phyloP scores from a whole-genome alignment of 35 echinoderm and acorn worm species.

The Heliocidaris erythrogramma region DNA sequence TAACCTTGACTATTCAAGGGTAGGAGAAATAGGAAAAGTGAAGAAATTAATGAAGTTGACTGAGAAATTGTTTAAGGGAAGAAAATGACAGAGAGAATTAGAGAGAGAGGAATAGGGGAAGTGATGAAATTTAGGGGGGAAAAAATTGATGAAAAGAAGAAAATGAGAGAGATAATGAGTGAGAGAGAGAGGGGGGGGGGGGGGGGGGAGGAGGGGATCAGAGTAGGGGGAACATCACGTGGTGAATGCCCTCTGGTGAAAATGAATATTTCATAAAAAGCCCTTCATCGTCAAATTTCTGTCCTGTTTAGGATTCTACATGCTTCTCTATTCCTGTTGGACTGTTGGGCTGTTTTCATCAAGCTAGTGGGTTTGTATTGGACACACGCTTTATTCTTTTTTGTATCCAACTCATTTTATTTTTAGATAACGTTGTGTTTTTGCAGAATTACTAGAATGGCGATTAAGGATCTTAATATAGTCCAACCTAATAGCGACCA shows the following conservation, averaged over 20 bases:
- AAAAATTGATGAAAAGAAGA: background rate
- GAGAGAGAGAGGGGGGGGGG: background rate
- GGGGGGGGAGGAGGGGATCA: background rate
- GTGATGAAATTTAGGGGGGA: no score
- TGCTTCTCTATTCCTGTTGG: background rate
- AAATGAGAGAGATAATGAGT: no score
- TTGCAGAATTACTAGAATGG: no score
- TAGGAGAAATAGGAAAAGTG: background rate
- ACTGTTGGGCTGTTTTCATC: background rate
- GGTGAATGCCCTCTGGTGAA: conserved; percentile 21
- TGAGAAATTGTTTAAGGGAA: background rate
- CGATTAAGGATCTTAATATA: no score
- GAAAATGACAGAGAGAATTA: no score
- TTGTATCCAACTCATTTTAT: background rate
- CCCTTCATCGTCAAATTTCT: conserved; percentile 22
- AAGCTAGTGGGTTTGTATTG: background rate
- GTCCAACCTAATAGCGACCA: no score
- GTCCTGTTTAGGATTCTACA: background rate
- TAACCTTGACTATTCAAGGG: background rate
- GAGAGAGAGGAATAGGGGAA: background rate
- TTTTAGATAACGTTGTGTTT: no score
- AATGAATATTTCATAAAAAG: conserved; percentile 45
- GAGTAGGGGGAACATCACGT: background rate
- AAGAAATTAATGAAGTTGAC: no score
- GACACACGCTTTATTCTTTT: background rate